Percentiles rank a stretch among this genome's conserved stretches.
phyloP scores from a whole-genome alignment of 2,113 vertebrate species.

The Ptychochromis oligacanthus region DNA sequence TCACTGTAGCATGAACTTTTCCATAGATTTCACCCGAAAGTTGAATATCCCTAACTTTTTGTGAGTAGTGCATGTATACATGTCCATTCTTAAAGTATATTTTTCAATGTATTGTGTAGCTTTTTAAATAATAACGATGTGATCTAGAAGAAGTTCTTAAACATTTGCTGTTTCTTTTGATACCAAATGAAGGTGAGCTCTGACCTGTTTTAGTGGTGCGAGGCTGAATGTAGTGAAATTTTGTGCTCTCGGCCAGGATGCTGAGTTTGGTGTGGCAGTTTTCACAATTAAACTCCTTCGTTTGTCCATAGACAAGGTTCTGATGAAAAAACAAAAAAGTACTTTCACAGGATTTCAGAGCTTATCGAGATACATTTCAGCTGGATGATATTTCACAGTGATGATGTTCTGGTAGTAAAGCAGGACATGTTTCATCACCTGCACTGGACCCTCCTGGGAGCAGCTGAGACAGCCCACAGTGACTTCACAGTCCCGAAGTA shows the following conservation, averaged over 20 bases:
- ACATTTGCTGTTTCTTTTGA: slow-evolving; percentile 2
- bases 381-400: neutral
- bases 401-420: neutral
- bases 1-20: too few relatives aligned
- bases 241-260: slow-evolving; percentile 76
- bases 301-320: slow-evolving; percentile 80
- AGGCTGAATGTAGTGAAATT: slow-evolving; percentile 79
- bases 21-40: too few relatives aligned
- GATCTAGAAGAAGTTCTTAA: neutral
- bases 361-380: neutral
- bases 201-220: slow-evolving; percentile 73
- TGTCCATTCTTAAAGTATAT: neutral
- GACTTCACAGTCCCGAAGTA: slow-evolving; percentile 79
- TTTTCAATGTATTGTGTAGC: neutral
- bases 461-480: slow-evolving; percentile 80
- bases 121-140: neutral
- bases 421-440: slow-evolving; percentile 59
- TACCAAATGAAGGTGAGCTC: slow-evolving; percentile 10
- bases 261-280: slow-evolving; percentile 82
- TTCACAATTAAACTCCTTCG: slow-evolving; percentile 79
- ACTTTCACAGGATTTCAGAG: neutral
- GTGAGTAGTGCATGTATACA: too few relatives aligned
- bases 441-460: slow-evolving; percentile 73
- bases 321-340: slow-evolving; percentile 37
- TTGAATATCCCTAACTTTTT: too few relatives aligned